Conservation (phyloP, 2,888 invertebrate genomes). For the Calameuta filiformis region DNA sequence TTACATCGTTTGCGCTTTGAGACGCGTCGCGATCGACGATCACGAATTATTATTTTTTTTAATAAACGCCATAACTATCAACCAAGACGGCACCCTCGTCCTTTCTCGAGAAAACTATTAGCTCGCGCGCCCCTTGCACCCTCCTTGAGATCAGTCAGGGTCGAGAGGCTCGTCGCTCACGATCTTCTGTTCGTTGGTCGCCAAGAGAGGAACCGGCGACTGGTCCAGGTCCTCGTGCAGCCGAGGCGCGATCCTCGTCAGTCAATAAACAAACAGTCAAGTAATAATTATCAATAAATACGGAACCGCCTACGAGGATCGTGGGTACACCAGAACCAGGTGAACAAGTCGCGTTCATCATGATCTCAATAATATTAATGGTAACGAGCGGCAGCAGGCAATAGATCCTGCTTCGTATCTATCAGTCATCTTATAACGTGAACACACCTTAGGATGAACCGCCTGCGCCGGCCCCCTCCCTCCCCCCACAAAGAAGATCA, state of each 20-base stretch:
- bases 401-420: background rate
- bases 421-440: background rate
- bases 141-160: background rate
- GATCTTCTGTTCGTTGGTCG: background rate
- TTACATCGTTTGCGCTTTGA: background rate
- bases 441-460: background rate
- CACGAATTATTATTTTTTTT: background rate
- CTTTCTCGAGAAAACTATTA: conserved; percentile 6
- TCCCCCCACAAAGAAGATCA: background rate
- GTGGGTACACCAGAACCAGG: background rate
- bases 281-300: background rate
- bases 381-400: background rate
- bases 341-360: background rate
- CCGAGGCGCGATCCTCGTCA: background rate
- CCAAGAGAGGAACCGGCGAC: background rate
- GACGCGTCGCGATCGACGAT: background rate
- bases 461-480: background rate
- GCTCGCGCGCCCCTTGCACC: conserved; percentile 12
- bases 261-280: background rate
- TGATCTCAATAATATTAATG: background rate
- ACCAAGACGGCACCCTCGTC: conserved; percentile 2
- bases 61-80: background rate
- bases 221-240: background rate
- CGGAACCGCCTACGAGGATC: background rate
- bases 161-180: background rate